Percentiles rank a stretch among this genome's conserved stretches.
phyloP scores from a whole-genome alignment of 2,797 vertebrate genomes.

The Chanos chanos region DNA sequence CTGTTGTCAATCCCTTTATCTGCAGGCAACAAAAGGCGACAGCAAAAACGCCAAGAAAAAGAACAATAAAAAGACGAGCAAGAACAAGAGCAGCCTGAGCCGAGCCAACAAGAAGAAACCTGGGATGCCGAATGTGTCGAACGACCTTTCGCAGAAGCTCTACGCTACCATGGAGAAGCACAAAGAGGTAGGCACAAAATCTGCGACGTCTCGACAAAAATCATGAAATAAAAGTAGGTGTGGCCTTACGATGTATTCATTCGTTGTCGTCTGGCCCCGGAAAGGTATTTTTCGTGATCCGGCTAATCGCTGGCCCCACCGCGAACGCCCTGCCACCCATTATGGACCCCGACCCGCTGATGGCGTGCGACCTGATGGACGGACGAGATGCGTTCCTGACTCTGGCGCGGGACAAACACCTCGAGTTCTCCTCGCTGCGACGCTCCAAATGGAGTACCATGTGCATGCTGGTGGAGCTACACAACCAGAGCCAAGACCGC shows the following conservation, averaged over 20 bases:
- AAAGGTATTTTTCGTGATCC: slow-evolving; percentile 97
- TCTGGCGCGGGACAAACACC: slow-evolving; percentile 92
- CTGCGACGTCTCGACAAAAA: not conserved
- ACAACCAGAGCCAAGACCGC: slow-evolving; percentile 97
- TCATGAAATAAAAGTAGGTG: no score
- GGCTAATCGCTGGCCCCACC: slow-evolving; percentile 87
- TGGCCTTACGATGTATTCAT: no score
- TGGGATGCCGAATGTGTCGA: slow-evolving; percentile 95
- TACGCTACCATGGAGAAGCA: slow-evolving; percentile 99
- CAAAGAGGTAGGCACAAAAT: slow-evolving; percentile 87
- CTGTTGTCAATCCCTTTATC: not conserved
- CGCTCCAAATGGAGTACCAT: slow-evolving; percentile 95
- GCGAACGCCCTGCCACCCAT: slow-evolving; percentile 92
- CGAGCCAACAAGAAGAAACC: slow-evolving; percentile 97
- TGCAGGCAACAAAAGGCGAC: slow-evolving; percentile 90
- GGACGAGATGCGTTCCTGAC: slow-evolving; percentile 96
- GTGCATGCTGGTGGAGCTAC: slow-evolving; percentile 97
- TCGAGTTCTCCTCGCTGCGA: slow-evolving; percentile 94
- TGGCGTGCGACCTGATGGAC: slow-evolving; percentile 96
- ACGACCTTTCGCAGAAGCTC: slow-evolving; percentile 95
- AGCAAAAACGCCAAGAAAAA: slow-evolving; percentile 81
- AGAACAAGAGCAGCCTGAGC: slow-evolving; percentile 87
- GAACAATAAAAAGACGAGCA: slow-evolving; percentile 80
- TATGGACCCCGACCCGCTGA: slow-evolving; percentile 83
- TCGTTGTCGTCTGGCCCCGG: not conserved